These are phyloP conservation scores for Meghimatium bilineatum DNA, from an alignment of 2,888 invertebrate species.

Conservation along the genomic window DNA sequence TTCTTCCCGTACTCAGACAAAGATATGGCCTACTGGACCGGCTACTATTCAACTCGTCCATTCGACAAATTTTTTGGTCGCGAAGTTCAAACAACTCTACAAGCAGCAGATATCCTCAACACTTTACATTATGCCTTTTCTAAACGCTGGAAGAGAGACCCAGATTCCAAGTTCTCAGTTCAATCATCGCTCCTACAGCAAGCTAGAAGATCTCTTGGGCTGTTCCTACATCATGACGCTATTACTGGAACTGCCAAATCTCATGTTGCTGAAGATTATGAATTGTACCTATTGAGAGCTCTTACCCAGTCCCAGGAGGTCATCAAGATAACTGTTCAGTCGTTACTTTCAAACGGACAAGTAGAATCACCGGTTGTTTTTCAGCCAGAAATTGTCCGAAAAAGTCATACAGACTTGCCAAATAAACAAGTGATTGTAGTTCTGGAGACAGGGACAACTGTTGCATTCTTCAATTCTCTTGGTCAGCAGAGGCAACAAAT, in stretches of 20 bases:
- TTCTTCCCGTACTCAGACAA: slow-evolving; percentile 98
- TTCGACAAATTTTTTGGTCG: slow-evolving; percentile 83
- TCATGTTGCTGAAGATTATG: slow-evolving; percentile 93
- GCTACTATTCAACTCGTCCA: slow-evolving; percentile 90
- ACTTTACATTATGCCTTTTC: slow-evolving; percentile 63
- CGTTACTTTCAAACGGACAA: slow-evolving; percentile 60
- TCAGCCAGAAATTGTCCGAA: slow-evolving; percentile 58
- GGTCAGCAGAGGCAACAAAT: slow-evolving; percentile 87
- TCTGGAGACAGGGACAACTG: slow-evolving; percentile 56
- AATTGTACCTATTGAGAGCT: slow-evolving; percentile 64
- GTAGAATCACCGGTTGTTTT: slow-evolving; percentile 58
- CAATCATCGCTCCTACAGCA: slow-evolving; percentile 60
- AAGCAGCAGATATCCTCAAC: slow-evolving; percentile 74
- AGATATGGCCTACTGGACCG: slow-evolving; percentile 92
- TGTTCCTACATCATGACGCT: slow-evolving; percentile 98
- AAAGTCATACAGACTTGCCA: slow-evolving; percentile 53
- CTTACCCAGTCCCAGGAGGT: slow-evolving; percentile 64
- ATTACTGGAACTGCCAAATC: slow-evolving; percentile 96
- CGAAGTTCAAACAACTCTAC: slow-evolving; percentile 78
- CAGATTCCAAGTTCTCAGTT: slow-evolving; percentile 57
- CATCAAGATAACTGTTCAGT: slow-evolving; percentile 59
- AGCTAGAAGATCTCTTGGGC: slow-evolving; percentile 88
- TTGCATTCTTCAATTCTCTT: slow-evolving; percentile 89
- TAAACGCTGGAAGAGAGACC: slow-evolving; percentile 55
- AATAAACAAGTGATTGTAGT: slow-evolving; percentile 57